Percentiles rank a stretch among this genome's conserved stretches.
Evolutionary conservation across 2,888 invertebrate species (phyloP).

Genomic region (Sarcophaga caerulescens): DNA sequence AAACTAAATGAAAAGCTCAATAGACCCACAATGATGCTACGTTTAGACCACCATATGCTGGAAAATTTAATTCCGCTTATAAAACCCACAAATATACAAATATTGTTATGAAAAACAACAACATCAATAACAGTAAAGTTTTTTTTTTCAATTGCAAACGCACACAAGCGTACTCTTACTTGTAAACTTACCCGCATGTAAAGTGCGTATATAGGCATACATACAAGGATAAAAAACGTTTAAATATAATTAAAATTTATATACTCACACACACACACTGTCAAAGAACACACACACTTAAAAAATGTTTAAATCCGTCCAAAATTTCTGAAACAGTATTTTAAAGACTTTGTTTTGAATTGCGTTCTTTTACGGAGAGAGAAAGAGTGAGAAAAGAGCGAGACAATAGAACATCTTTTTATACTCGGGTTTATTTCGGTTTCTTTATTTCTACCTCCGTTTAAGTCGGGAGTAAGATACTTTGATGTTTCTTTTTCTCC

Average conservation of each 20-base stretch:
- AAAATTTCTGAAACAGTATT: no score
- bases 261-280: not conserved
- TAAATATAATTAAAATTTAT: slow-evolving; percentile 12
- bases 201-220: no score
- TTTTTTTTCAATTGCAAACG: not conserved
- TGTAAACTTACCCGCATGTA: no score
- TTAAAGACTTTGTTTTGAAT: no score
- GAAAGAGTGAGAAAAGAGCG: no score
- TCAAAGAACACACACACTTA: not conserved
- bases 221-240: no score
- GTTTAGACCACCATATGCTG: slow-evolving; percentile 74
- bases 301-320: not conserved
- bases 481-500: no score
- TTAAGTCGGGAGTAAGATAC: no score
- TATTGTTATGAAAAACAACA: slow-evolving; percentile 36
- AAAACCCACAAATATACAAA: slow-evolving; percentile 71
- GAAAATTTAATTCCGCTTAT: slow-evolving; percentile 76
- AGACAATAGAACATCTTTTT: no score
- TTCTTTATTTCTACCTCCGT: no score
- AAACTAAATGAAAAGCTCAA: not conserved
- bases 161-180: not conserved
- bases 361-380: no score
- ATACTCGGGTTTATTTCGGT: no score
- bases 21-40: not conserved
- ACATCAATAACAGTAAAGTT: not conserved